A percentile compares a stretch with the other conserved stretches of the same genome.
Evolutionary conservation across 1,140 invertebrate genomes (phyloP).

Genomic region (Ericerus pela): DNA sequence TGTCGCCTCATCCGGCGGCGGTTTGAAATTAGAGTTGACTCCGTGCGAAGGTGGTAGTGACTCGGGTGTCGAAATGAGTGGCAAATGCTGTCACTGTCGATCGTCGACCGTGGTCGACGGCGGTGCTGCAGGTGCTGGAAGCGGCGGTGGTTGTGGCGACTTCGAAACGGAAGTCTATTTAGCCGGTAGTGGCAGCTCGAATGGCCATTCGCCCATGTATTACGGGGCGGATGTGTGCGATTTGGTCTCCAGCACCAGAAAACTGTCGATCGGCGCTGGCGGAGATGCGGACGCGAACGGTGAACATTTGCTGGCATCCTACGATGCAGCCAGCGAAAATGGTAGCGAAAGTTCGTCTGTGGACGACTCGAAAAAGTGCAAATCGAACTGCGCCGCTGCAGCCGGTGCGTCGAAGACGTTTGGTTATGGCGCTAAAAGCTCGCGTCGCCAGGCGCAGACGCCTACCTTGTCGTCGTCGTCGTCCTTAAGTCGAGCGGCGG

Average conservation of each 20-base stretch:
- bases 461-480: background rate
- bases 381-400: background rate
- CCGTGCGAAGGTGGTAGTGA: slow-evolving; percentile 1
- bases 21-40: no score
- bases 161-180: background rate
- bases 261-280: background rate
- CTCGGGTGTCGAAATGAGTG: background rate
- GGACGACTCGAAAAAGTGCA: background rate
- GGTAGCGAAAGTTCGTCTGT: slow-evolving; percentile 1
- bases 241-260: background rate
- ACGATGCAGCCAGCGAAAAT: slow-evolving; percentile 3
- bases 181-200: background rate
- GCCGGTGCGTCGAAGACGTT: no score
- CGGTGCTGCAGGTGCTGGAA: no score
- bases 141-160: background rate
- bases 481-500: background rate
- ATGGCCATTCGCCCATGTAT: background rate
- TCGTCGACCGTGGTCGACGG: no score
- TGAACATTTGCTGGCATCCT: background rate
- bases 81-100: background rate
- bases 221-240: background rate
- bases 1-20: no score
- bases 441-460: background rate
- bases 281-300: slow-evolving; percentile 1
- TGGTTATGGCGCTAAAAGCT: background rate